A percentile compares a stretch with the other conserved stretches of the same genome.
Evolutionary conservation across 2,888 invertebrate genomes (phyloP).

Genomic region (Cenopis cana): DNA sequence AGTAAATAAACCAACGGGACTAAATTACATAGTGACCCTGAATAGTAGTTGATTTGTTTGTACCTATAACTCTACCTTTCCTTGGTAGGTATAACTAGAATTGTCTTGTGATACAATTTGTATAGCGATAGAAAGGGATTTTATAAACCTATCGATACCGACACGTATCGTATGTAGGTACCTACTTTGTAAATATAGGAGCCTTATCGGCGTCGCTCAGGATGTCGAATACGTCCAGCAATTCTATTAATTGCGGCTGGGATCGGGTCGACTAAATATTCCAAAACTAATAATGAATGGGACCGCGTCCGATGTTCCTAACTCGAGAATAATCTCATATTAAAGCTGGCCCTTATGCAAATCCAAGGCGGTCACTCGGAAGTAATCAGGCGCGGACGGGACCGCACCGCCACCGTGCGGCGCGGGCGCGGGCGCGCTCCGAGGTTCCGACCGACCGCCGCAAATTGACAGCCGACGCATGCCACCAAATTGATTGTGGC

Average conservation of each 20-base stretch:
- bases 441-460: conserved; percentile 47
- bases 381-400: conserved; percentile 70
- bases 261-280: conserved; percentile 73
- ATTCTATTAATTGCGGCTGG: conserved; percentile 67
- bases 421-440: conserved; percentile 35
- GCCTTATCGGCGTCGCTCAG: conserved; percentile 58
- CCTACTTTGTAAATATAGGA: conserved; percentile 26
- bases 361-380: conserved; percentile 81
- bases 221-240: conserved; percentile 62
- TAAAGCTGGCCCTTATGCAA: conserved; percentile 82
- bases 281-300: conserved; percentile 79
- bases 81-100: not conserved
- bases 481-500: conserved; percentile 76
- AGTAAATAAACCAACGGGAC: not conserved
- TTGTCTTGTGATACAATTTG: not conserved
- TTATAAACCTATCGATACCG: not conserved
- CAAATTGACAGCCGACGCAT: conserved; percentile 75
- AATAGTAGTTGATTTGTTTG: not conserved
- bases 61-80: not conserved
- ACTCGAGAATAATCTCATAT: conserved; percentile 81
- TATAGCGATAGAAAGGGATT: not conserved
- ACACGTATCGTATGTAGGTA: not conserved
- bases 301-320: conserved; percentile 66
- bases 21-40: not conserved
- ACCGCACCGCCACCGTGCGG: conserved; percentile 51